Evolutionary conservation across 2,797 vertebrate species (phyloP).

Genomic region (Pyrocephalus nanus): DNA sequence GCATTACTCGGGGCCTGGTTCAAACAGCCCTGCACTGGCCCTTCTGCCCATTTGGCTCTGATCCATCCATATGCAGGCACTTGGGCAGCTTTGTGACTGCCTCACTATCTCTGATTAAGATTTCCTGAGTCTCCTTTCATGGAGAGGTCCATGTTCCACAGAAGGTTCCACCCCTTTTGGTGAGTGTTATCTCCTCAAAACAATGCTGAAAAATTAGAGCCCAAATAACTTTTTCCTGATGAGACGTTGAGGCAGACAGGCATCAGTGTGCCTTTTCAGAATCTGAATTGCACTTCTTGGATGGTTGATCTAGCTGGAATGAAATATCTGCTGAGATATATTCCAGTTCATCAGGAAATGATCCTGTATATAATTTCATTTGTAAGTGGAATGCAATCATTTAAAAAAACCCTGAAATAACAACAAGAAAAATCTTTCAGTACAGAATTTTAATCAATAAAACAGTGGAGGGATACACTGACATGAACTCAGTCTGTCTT

Average conservation of each 20-base stretch:
- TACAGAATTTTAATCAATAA: neutral
- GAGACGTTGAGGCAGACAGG: neutral
- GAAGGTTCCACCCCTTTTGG: neutral
- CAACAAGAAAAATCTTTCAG: neutral
- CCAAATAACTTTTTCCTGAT: neutral
- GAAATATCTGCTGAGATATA: neutral
- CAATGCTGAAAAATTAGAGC: neutral
- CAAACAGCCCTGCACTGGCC: neutral
- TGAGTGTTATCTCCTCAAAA: neutral
- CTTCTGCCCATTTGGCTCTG: neutral
- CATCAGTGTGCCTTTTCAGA: neutral
- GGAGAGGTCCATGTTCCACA: neutral
- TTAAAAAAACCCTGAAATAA: rapidly evolving
- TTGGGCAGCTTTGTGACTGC: neutral
- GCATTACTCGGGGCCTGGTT: neutral
- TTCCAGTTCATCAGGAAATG: neutral
- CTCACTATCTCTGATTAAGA: neutral
- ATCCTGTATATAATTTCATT: neutral
- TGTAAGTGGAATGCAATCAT: neutral
- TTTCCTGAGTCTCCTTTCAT: neutral
- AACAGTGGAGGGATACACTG: neutral
- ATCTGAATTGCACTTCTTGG: neutral
- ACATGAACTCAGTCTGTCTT: neutral
- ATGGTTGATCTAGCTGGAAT: neutral
- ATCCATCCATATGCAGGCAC: neutral